Conservation (phyloP, 30 jellyfish, hydroid and myxozoan genomes). For the Pseudorhiza aurosa region DNA sequence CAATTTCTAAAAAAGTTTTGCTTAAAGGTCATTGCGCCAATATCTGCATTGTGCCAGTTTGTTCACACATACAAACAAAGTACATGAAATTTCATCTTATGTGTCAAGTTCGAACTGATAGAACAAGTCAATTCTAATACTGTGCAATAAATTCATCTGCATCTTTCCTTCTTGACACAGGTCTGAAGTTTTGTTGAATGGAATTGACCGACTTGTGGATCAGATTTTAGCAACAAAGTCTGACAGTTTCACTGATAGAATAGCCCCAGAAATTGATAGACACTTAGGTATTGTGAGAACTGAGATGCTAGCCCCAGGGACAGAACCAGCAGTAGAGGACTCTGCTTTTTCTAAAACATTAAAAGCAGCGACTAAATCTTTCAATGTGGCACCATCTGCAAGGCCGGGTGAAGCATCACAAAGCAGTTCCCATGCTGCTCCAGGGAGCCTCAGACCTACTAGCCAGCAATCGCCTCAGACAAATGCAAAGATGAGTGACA, state of each 20-base stretch:
- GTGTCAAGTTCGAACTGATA: too few relatives aligned
- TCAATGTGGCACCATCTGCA: not conserved
- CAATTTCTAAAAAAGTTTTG: too few relatives aligned
- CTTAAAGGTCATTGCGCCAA: too few relatives aligned
- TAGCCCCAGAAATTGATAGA: constrained; percentile 83
- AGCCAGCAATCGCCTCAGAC: not conserved
- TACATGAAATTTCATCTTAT: too few relatives aligned
- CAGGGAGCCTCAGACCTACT: not conserved
- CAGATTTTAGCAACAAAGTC: constrained; percentile 76
- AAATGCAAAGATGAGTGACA: not conserved
- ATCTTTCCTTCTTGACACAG: constrained; percentile 20
- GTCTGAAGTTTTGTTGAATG: constrained; percentile 88
- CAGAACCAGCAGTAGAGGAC: not conserved
- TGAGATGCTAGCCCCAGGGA: constrained; percentile 35
- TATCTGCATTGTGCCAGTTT: too few relatives aligned
- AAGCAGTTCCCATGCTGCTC: not conserved
- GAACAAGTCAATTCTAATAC: not conserved
- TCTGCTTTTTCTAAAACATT: not conserved
- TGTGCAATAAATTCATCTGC: not conserved
- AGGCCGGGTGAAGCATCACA: not conserved
- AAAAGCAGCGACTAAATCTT: not conserved
- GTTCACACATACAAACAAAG: too few relatives aligned
- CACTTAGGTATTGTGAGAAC: constrained; percentile 45
- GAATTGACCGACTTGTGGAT: constrained; percentile 86
- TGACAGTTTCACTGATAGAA: constrained; percentile 66